phyloP scores from a whole-genome alignment of 2,797 vertebrate genomes.

The Lepus townsendii region DNA sequence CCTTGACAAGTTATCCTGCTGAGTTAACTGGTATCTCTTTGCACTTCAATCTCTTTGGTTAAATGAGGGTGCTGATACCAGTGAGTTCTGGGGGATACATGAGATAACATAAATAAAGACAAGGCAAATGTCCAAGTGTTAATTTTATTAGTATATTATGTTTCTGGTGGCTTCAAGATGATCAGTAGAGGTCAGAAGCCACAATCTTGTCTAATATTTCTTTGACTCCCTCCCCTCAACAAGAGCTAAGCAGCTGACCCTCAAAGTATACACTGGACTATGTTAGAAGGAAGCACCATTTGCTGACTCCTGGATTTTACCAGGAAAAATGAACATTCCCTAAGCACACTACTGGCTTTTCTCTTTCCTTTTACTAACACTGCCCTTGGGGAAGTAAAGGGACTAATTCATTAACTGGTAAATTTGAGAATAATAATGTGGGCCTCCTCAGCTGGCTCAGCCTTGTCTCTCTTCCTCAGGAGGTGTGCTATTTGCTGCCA shows the following conservation, averaged over 20 bases:
- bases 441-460: background rate
- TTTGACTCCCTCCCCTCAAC: background rate
- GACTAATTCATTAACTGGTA: background rate
- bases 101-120: background rate
- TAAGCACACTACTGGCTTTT: background rate
- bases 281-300: background rate
- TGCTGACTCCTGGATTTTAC: background rate
- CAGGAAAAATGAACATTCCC: background rate
- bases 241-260: background rate
- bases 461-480: background rate
- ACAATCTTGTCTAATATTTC: background rate
- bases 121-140: background rate
- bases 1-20: background rate
- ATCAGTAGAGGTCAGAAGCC: background rate
- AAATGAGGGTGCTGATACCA: background rate
- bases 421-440: constrained; percentile 1
- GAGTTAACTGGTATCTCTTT: background rate
- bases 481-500: background rate
- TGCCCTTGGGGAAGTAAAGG: background rate
- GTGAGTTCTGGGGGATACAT: background rate
- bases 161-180: background rate
- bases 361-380: background rate
- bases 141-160: background rate
- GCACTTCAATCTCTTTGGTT: background rate
- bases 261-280: background rate